Evolutionary conservation across 2,113 vertebrate genomes (phyloP).

Genomic region (Tragelaphus buxtoni): DNA sequence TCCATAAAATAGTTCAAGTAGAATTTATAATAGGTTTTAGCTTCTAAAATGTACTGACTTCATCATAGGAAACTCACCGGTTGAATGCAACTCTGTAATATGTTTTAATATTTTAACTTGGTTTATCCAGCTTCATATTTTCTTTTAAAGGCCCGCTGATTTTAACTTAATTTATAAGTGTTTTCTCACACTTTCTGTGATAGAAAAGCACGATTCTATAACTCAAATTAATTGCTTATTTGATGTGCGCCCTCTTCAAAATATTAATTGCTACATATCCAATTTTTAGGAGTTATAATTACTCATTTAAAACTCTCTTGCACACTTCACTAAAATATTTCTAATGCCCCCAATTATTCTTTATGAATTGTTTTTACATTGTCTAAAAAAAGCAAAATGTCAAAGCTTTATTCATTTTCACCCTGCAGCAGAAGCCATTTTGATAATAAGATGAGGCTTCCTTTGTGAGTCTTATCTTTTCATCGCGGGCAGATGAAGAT

Average conservation of each 20-base stretch:
- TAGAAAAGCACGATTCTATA: not conserved
- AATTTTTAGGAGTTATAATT: not conserved
- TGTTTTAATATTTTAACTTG: not conserved
- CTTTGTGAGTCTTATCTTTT: not conserved
- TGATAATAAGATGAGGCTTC: not conserved
- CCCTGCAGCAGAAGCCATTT: not conserved
- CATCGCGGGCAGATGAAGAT: not conserved
- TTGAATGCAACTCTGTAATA: not conserved
- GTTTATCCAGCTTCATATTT: not conserved
- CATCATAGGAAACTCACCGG: not conserved
- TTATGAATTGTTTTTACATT: not conserved
- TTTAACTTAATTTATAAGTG: not conserved
- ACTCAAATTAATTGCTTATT: not conserved
- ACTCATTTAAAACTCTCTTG: not conserved
- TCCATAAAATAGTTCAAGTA: not conserved
- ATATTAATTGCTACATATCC: not conserved
- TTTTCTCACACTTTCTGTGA: not conserved
- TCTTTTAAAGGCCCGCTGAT: not conserved
- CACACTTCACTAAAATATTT: not conserved
- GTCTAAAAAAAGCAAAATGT: not conserved
- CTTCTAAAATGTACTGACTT: not conserved
- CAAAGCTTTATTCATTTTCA: not conserved
- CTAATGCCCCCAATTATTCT: not conserved
- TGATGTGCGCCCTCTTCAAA: not conserved
- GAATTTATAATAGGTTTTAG: not conserved